phyloP scores from a whole-genome alignment of 2,797 vertebrate genomes.

The Furcifer pardalis region DNA sequence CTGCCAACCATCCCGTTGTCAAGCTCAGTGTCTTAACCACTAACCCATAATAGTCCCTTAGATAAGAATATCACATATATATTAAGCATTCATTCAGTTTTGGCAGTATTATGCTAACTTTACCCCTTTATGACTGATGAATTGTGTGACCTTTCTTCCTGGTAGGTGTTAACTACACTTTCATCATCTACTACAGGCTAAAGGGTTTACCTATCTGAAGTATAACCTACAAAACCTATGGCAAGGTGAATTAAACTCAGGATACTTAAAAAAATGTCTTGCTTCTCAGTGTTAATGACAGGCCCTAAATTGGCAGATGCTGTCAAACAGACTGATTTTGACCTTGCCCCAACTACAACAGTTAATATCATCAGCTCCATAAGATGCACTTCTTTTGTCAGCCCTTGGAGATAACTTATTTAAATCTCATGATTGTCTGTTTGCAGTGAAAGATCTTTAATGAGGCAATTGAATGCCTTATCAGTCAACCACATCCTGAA shows the following conservation, averaged over 20 bases:
- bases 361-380: conserved; percentile 10
- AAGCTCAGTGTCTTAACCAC: no score
- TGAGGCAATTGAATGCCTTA: neutral
- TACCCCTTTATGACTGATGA: neutral
- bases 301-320: neutral
- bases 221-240: neutral
- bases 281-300: conserved; percentile 8
- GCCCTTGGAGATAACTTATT: conserved; percentile 17
- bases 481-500: neutral
- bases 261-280: neutral
- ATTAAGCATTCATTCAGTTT: neutral
- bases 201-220: neutral
- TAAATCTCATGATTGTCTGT: conserved; percentile 1
- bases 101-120: neutral
- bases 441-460: neutral
- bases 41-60: neutral
- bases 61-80: neutral
- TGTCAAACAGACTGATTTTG: conserved; percentile 14
- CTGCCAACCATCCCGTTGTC: no score
- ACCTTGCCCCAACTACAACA: conserved; percentile 20
- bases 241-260: conserved; percentile 10
- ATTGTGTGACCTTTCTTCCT: neutral
- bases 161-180: neutral
- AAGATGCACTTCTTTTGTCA: neutral
- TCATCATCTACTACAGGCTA: neutral